A percentile compares a stretch with the other conserved stretches of the same genome.
These are phyloP conservation scores for Frieseomelitta varia DNA, from an alignment of 1,140 invertebrate species.

Conservation along the genomic window DNA sequence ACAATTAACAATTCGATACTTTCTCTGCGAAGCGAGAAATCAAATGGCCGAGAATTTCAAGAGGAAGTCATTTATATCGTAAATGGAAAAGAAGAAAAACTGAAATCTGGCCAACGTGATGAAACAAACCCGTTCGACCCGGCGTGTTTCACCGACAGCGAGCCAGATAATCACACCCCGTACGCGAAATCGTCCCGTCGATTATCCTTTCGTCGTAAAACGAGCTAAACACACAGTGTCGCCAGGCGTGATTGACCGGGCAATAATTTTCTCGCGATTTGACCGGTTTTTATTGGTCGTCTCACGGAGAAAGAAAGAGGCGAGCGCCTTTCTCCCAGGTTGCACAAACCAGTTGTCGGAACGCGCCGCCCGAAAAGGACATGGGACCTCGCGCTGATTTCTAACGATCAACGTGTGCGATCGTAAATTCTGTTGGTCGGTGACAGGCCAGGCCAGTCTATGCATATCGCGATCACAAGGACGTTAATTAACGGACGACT, in stretches of 20 bases:
- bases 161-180: not conserved
- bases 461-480: conserved; percentile 72
- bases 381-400: conserved; percentile 58
- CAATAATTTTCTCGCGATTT: conserved; percentile 36
- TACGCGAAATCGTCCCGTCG: not conserved
- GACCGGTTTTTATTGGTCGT: conserved; percentile 27
- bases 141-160: too few species aligned
- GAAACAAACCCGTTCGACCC: not conserved
- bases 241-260: conserved; percentile 1
- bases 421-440: conserved; percentile 62
- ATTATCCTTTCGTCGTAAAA: not conserved
- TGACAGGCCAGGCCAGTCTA: conserved; percentile 66
- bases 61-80: not conserved
- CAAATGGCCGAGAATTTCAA: too few species aligned
- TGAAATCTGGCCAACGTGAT: not conserved
- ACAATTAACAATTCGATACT: too few species aligned
- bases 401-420: conserved; percentile 41
- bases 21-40: too few species aligned
- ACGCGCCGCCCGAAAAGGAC: conserved; percentile 64
- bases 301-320: conserved; percentile 1
- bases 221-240: not conserved
- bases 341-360: conserved; percentile 60
- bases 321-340: conserved; percentile 41
- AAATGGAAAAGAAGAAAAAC: not conserved
- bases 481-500: conserved; percentile 73